A percentile compares a stretch with the other conserved stretches of the same genome.
Evolutionary conservation across 2,888 invertebrate genomes (phyloP).

Genomic region (Pogonocherus hispidulus): DNA sequence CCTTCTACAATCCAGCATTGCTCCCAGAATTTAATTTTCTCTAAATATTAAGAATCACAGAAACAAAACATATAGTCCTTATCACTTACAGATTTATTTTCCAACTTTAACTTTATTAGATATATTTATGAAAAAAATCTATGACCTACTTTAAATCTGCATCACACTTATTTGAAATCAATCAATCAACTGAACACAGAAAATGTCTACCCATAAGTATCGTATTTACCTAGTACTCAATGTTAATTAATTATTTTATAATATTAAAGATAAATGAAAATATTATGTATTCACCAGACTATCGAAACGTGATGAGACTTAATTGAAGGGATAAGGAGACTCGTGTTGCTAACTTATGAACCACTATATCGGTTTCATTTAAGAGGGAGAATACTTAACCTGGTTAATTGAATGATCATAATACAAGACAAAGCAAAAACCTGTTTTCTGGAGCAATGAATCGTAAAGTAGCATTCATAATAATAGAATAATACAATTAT

Average conservation of each 20-base stretch:
- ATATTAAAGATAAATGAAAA: constrained; percentile 5
- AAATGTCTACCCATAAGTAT: not conserved
- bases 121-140: too few species aligned
- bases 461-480: too few species aligned
- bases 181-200: not conserved
- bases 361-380: not conserved
- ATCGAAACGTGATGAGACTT: constrained; percentile 1
- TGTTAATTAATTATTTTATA: constrained; percentile 1
- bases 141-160: too few species aligned
- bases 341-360: not conserved
- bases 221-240: not conserved
- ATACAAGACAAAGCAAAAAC: not conserved
- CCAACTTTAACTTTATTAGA: too few species aligned
- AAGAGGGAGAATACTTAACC: not conserved
- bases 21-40: too few species aligned
- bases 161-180: too few species aligned
- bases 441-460: too few species aligned
- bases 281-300: not conserved
- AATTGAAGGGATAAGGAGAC: not conserved
- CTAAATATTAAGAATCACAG: too few species aligned
- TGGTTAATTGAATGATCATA: not conserved
- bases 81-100: too few species aligned
- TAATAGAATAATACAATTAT: too few species aligned
- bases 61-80: too few species aligned
- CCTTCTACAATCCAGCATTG: too few species aligned